Evolutionary conservation across 2,888 invertebrate genomes (phyloP).

Genomic region (Nomada fabriciana): DNA sequence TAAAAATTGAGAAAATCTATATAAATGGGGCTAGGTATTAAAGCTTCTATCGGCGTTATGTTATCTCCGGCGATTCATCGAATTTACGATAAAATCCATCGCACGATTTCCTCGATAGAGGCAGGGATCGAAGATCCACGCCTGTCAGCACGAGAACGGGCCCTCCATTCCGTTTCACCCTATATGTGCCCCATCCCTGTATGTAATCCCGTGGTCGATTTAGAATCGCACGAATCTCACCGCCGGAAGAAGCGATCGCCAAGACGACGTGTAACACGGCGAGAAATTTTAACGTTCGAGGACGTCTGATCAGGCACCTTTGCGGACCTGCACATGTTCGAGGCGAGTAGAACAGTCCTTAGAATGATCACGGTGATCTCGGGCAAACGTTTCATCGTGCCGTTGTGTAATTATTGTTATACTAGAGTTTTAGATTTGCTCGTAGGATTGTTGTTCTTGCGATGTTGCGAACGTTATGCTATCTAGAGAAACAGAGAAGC

Average conservation of each 20-base stretch:
- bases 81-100: neutral
- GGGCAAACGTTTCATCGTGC: neutral
- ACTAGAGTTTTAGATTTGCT: conserved; percentile 16
- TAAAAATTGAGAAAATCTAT: no score
- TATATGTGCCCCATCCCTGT: neutral
- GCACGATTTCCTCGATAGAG: neutral
- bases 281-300: conserved; percentile 27
- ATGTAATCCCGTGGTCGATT: conserved; percentile 13
- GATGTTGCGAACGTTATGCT: conserved; percentile 25
- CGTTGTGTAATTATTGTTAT: conserved; percentile 1
- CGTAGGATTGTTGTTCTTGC: conserved; percentile 34
- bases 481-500: conserved; percentile 3
- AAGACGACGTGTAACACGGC: neutral
- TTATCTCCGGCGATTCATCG: no score
- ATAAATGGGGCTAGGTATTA: no score
- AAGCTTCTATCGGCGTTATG: no score
- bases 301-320: conserved; percentile 20
- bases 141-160: neutral
- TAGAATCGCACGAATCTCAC: conserved; percentile 7
- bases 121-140: no score
- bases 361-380: neutral
- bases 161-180: neutral
- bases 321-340: conserved; percentile 23
- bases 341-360: conserved; percentile 34
- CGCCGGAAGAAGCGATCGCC: conserved; percentile 18